Base-by-base conservation (phyloP, 1,140 invertebrate species). In the Pseudomyrmex gracilis region DNA sequence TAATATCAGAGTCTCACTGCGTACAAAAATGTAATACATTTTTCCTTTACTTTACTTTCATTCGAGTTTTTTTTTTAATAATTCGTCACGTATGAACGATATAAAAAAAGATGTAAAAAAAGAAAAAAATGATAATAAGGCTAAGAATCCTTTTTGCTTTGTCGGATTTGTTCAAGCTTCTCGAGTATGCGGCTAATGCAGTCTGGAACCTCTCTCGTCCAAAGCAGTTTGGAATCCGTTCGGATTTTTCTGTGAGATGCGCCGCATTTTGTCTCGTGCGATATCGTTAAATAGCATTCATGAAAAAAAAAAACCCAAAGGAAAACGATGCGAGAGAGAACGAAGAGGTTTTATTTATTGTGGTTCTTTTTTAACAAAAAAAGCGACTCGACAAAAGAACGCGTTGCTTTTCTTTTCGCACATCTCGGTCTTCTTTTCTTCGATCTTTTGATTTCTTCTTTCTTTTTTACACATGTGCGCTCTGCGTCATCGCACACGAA, bases 381-480 rank as follows among this genome's bases (percentile, higher is more conserved):
- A 24, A 53, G 17, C 73, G 24, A 9, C 63, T 12, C 63, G 60
- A 77, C 24, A 77, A 77, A 77, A 24, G 49, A 57, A 57, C 24
- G 13, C 60, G 45, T 24, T 2, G 12, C 13, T 53, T 55, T 77
- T 58, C 34, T 70, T 15, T 47, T 34, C 13, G 20, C 34, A 15
- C 68, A 55, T 47, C 49, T 57, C 17, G n/a, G 17, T 8, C 12
- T 17, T 22, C 34, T 20, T 80, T n/a, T 43, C 76, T 13, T 85
- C 63, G 68, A 76, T 80, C 60, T 87, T 68, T 77, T 71, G 53
- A 80, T 71, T 77, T 77, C 15, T 22, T 64, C 53, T 73, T 70
- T 53, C 71, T 67, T 61, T 61, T 24, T n/a, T 60, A 49, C 51
- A 61, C 51, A 61, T 9, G 43, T 17, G 53, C 17, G 47, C 22